These are phyloP conservation scores for Caenorhabditis sulstoni DNA, from an alignment of 2,888 invertebrate species.

Conservation along the genomic window DNA sequence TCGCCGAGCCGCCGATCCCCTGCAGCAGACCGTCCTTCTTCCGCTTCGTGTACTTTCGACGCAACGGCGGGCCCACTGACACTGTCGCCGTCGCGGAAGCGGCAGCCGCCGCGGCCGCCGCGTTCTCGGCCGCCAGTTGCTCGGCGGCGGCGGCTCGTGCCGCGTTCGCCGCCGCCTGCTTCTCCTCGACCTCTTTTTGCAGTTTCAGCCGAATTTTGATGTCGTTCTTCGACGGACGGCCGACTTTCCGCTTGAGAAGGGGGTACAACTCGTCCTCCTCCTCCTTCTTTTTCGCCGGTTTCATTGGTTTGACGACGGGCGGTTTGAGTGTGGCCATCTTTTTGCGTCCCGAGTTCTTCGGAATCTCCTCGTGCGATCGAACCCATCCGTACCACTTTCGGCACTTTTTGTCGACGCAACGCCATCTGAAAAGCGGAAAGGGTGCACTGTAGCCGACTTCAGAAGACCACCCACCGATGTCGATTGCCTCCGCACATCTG, in stretches of 20 bases:
- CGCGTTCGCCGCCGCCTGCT: constrained; percentile 34
- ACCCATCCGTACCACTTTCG: constrained; percentile 80
- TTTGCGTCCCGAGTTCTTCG: constrained; percentile 74
- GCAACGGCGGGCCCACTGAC: constrained; percentile 10
- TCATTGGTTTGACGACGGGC: constrained; percentile 23
- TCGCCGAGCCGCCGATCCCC: background rate
- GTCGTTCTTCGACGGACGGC: constrained; percentile 57
- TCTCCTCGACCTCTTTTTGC: constrained; percentile 45
- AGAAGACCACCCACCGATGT: constrained; percentile 51
- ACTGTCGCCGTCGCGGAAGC: background rate
- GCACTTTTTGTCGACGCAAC: constrained; percentile 79
- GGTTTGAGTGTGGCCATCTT: constrained; percentile 36
- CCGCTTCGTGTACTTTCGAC: constrained; percentile 66
- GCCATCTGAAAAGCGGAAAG: constrained; percentile 67
- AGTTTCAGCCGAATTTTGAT: constrained; percentile 55
- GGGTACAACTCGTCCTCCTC: constrained; percentile 40
- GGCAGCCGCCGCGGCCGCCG: background rate
- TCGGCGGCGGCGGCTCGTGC: background rate
- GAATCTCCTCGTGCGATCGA: constrained; percentile 76
- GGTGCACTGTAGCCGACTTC: background rate
- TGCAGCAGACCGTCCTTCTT: constrained; percentile 46
- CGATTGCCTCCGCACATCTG: constrained; percentile 76
- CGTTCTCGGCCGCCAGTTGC: background rate
- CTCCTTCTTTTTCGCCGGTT: constrained; percentile 50
- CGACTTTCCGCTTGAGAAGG: constrained; percentile 54